Evolutionary conservation across 2,113 vertebrate genomes (phyloP).

Genomic region (Promerops cafer): DNA sequence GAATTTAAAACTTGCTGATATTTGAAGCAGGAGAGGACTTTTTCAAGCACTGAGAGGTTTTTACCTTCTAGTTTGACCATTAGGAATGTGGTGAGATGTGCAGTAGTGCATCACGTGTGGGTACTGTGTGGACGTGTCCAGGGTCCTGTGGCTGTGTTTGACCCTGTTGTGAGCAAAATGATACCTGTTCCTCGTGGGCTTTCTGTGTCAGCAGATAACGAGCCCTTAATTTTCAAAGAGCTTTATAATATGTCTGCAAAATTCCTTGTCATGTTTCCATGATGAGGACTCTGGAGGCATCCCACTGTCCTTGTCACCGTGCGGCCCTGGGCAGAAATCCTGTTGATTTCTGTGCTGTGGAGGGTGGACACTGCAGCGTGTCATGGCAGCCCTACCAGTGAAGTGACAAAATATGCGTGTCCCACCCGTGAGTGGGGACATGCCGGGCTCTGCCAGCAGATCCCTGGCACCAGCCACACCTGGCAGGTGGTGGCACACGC

Average conservation of each 20-base stretch:
- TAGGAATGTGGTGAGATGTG: neutral
- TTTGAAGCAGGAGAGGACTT: neutral
- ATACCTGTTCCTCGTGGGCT: neutral
- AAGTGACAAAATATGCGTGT: fast-evolving
- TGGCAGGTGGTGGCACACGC: fast-evolving
- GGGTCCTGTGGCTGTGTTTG: neutral
- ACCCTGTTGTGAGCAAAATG: neutral
- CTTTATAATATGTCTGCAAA: neutral
- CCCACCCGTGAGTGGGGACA: fast-evolving
- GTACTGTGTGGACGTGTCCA: too few relatives aligned
- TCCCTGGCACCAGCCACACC: neutral
- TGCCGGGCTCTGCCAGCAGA: fast-evolving
- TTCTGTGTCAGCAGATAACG: neutral
- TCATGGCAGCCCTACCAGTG: neutral
- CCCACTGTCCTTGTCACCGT: fast-evolving
- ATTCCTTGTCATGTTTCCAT: fast-evolving
- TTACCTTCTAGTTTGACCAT: neutral
- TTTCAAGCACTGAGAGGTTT: neutral
- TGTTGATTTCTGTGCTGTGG: neutral
- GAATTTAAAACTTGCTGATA: neutral
- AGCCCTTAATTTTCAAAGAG: neutral
- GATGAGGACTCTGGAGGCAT: neutral
- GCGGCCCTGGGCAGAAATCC: fast-evolving
- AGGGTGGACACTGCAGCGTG: fast-evolving
- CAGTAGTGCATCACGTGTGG: fast-evolving